A percentile compares a stretch with the other conserved stretches of the same genome.
These are phyloP conservation scores for Drosophila multiciliata DNA, from an alignment of 2,888 invertebrate genomes.

Conservation along the genomic window DNA sequence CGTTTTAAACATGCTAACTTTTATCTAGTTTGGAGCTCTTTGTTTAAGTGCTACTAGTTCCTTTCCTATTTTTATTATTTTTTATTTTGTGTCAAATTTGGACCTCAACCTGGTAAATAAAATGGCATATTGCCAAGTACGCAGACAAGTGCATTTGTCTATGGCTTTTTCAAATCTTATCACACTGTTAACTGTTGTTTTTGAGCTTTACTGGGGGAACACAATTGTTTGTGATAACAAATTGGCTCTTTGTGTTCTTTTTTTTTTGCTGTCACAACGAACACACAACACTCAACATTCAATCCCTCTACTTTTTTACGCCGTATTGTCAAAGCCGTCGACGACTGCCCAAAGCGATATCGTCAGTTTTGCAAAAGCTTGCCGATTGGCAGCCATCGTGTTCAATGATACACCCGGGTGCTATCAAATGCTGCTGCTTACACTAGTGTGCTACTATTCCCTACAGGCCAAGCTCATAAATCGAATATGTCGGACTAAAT, in stretches of 20 bases:
- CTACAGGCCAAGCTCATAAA: conserved; percentile 7
- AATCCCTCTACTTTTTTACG: conserved; percentile 27
- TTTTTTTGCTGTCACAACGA: conserved; percentile 27
- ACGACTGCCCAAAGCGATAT: conserved; percentile 36
- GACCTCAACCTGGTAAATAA: conserved; percentile 22
- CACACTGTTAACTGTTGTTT: conserved; percentile 72
- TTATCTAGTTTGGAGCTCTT: not conserved
- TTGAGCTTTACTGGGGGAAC: conserved; percentile 65
- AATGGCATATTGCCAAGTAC: conserved; percentile 41
- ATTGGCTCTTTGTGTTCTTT: conserved; percentile 48
- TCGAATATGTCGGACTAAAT: conserved; percentile 4
- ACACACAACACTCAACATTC: conserved; percentile 16
- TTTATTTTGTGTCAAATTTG: conserved; percentile 9
- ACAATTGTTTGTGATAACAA: conserved; percentile 59
- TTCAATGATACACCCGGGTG: conserved; percentile 7
- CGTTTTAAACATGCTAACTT: not conserved
- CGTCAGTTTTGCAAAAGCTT: conserved; percentile 41
- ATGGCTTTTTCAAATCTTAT: conserved; percentile 64
- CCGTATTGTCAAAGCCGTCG: conserved; percentile 41
- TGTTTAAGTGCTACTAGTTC: conserved; percentile 4
- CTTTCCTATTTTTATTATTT: not conserved
- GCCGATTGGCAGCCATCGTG: conserved; percentile 18
- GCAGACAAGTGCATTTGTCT: conserved; percentile 62
- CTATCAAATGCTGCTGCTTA: not conserved
- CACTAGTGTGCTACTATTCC: conserved; percentile 10